These are phyloP conservation scores for Eilema depressum DNA, from an alignment of 2,888 invertebrate genomes.

Conservation along the genomic window DNA sequence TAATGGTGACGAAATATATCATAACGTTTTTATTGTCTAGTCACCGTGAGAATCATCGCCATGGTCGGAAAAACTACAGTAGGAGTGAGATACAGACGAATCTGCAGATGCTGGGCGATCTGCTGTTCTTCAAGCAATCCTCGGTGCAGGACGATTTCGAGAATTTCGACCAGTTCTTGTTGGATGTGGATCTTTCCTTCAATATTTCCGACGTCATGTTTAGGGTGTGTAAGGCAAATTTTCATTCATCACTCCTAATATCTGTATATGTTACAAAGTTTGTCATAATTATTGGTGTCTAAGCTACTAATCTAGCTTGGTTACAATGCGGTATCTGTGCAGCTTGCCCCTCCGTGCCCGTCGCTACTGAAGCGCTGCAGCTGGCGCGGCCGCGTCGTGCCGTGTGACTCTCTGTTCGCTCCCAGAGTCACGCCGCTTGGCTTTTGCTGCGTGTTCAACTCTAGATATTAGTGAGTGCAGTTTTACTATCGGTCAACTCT, in stretches of 20 bases:
- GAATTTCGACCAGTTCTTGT: slow-evolving; percentile 33
- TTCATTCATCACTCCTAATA: background rate
- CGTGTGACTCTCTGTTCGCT: slow-evolving; percentile 76
- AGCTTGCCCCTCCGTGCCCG: slow-evolving; percentile 80
- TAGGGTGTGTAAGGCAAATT: slow-evolving; percentile 21
- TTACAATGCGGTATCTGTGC: slow-evolving; percentile 1
- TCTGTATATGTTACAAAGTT: background rate
- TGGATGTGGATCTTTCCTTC: slow-evolving; percentile 13
- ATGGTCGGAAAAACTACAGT: slow-evolving; percentile 18
- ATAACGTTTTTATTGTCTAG: slow-evolving; percentile 16
- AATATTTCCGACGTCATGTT: slow-evolving; percentile 47
- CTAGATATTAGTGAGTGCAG: slow-evolving; percentile 64
- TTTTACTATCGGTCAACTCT: background rate
- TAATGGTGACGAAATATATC: too few relatives aligned
- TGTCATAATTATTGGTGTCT: background rate
- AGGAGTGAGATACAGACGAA: slow-evolving; percentile 24
- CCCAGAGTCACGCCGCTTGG: slow-evolving; percentile 81
- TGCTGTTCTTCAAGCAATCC: slow-evolving; percentile 31
- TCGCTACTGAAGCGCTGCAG: slow-evolving; percentile 74
- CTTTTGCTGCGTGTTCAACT: slow-evolving; percentile 87
- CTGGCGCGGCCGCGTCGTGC: slow-evolving; percentile 69
- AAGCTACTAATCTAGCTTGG: background rate
- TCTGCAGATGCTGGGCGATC: slow-evolving; percentile 33
- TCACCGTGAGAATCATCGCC: slow-evolving; percentile 32
- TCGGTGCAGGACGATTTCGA: slow-evolving; percentile 21